These are phyloP conservation scores for Ptychoptera contaminata DNA, from an alignment of 2,888 invertebrate genomes.

Conservation along the genomic window DNA sequence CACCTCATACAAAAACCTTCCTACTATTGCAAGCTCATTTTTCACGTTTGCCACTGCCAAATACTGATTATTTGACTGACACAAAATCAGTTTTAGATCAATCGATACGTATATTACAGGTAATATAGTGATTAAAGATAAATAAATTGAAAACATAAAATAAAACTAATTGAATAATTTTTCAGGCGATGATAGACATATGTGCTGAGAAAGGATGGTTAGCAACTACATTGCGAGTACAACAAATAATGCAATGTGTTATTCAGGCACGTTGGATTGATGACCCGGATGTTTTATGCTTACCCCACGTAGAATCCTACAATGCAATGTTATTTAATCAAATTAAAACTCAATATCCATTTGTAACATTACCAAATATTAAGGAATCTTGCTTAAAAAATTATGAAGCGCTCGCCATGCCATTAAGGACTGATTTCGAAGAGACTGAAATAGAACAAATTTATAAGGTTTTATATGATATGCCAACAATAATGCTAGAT, in stretches of 20 bases:
- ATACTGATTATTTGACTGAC: slow-evolving; percentile 90
- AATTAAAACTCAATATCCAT: slow-evolving; percentile 25
- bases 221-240: slow-evolving; percentile 57
- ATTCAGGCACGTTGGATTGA: slow-evolving; percentile 82
- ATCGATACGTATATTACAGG: slow-evolving; percentile 84
- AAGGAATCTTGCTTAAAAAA: slow-evolving; percentile 32
- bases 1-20: slow-evolving; percentile 87
- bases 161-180: slow-evolving; percentile 10
- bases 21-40: slow-evolving; percentile 90
- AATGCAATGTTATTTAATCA: slow-evolving; percentile 43
- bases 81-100: slow-evolving; percentile 95
- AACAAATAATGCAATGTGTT: slow-evolving; percentile 73
- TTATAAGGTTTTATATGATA: slow-evolving; percentile 39
- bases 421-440: slow-evolving; percentile 47
- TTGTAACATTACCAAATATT: slow-evolving; percentile 22
- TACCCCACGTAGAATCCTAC: slow-evolving; percentile 58
- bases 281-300: slow-evolving; percentile 53
- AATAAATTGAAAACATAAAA: slow-evolving; percentile 1
- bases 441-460: slow-evolving; percentile 54
- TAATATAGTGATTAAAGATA: slow-evolving; percentile 21
- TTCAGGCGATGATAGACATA: slow-evolving; percentile 90
- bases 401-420: slow-evolving; percentile 42
- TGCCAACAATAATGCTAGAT: slow-evolving; percentile 46
- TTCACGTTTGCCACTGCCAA: slow-evolving; percentile 64
- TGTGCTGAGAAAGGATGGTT: slow-evolving; percentile 85